Evolutionary conservation across 2,888 invertebrate species (phyloP), one percentile per base, ranked within the genome.

Genomic region (Diaprepes abbreviatus): DNA sequence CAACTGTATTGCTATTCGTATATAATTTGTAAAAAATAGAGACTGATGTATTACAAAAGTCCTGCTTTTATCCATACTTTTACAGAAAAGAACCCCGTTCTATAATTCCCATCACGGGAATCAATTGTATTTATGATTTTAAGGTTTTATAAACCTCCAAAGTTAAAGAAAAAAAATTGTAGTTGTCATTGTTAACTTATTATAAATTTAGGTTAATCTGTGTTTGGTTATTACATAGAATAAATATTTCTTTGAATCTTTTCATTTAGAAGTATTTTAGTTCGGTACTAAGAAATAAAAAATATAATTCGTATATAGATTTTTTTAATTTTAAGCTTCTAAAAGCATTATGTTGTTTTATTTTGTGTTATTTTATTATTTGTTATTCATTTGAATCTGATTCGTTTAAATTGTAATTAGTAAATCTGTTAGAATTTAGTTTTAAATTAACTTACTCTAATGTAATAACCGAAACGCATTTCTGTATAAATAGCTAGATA

Each of bases 161-260:
- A 40, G 28, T 36, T 57, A 38, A 54, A 24, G 9, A 40, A 38
- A 38, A 21, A 40, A 28, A 31, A 21, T 57, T 28, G 58, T 43
- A 58, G 58, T 43, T 43, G 43, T 58, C 38, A 58, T 58, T 58
- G 58, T 58, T 58, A 58, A 58, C 58, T 58, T 58, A 58, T 58
- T 58, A 28, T 58, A 40, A 58, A 28, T 16, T 24, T 58, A 58
- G 58, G 43, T 24, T 58, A 58, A 14, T n/a, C 10, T 36, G 48
- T 50, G 14, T 50, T 50, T 50, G 48, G 48, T 50, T 50, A 50
- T 50, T 50, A 50, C 48, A 50, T 50, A 16, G 48, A 28, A 7
- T 50, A 9, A 16, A 28, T 24, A 17, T 21, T 43, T 43, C 1
- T 40, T 19, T 43, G 24, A 24, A 5, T 24, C 3, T 24, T 24